These are phyloP conservation scores for Dexiosoma caninum DNA, from an alignment of 2,888 invertebrate genomes.

Conservation along the genomic window DNA sequence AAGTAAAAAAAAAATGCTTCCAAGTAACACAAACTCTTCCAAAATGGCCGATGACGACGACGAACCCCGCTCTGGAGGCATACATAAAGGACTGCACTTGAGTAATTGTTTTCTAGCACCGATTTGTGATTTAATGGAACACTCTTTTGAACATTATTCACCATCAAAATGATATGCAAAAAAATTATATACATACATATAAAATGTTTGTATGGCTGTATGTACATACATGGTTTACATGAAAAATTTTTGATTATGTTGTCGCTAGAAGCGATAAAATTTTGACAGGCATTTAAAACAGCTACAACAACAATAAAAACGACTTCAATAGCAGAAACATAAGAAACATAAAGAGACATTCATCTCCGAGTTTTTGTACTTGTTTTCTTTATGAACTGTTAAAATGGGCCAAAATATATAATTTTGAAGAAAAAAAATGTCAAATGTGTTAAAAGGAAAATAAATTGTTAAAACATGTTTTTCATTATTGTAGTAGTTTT, in stretches of 20 bases:
- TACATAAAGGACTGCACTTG: too few species aligned
- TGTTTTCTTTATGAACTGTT: conserved; percentile 31
- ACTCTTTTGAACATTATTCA: conserved; percentile 2
- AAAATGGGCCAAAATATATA: conserved; percentile 54
- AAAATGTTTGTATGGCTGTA: too few species aligned
- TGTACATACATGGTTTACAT: too few species aligned
- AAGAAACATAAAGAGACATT: conserved; percentile 18
- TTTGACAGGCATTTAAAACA: conserved; percentile 63
- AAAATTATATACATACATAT: not conserved
- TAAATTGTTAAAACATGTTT: conserved; percentile 54
- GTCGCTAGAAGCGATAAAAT: conserved; percentile 62
- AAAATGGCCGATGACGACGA: too few species aligned
- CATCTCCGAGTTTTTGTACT: conserved; percentile 23
- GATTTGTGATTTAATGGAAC: not conserved
- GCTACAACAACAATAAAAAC: conserved; percentile 23
- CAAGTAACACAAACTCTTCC: too few species aligned
- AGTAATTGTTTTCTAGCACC: too few species aligned
- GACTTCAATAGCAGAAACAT: not conserved
- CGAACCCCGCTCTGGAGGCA: too few species aligned
- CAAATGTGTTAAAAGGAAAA: conserved; percentile 61
- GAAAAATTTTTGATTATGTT: conserved; percentile 59
- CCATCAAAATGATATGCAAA: conserved; percentile 18
- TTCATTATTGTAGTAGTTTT: conserved; percentile 8
- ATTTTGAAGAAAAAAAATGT: conserved; percentile 37
- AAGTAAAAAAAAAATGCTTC: too few species aligned